Base-by-base conservation (phyloP, 2,888 invertebrate genomes). In the Drosophila barbarae region DNA sequence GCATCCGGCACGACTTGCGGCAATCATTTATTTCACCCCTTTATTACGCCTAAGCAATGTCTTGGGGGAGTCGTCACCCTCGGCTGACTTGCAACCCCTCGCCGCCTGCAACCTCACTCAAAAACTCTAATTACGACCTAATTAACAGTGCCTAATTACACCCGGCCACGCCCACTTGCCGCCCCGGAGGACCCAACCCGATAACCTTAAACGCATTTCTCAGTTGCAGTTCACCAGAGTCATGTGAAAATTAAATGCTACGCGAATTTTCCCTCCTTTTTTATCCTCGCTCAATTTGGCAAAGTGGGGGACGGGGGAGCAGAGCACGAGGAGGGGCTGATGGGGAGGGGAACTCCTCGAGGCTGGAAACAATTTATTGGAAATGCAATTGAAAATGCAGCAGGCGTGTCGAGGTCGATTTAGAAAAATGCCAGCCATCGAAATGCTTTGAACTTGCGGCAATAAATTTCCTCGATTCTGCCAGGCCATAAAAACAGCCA, bases 351-450 rank as follows among this genome's bases (percentile, higher is more conserved):
- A 23, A 49, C 21, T 60, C 44, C 53, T 69, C 49, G 53, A 47
- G 59, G 67, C 69, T 46, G 64, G 64, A 59, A 68, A 60, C 60
- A 69, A 73, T 69, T 66, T 72, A 72, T 77, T 59, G 68, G 50
- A 69, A 72, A 73, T 71, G 80, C 83, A 83, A 83, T 81, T 83
- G 83, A 77, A 84, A 85, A 83, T 83, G 85, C 85, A 74, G 73
- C 58, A 42, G 58, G 53, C 72, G 71, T 73, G 49, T 59, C 68
- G 69, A 71, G 66, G 60, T 46, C 35, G 61, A 34, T 56, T 56
- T 46, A 41, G 50, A 69, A 70, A 67, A 80, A 69, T 72, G 71
- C 30, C 67, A 53, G 51, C 41, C 57, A 42, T 39, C 59, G 59
- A 71, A 82, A 72, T 70, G 67, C 66, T 81, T 84, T 84, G 79